A percentile compares a stretch with the other conserved stretches of the same genome.
Conservation (phyloP, 2,888 invertebrate species). For the Chalcis sispes region DNA sequence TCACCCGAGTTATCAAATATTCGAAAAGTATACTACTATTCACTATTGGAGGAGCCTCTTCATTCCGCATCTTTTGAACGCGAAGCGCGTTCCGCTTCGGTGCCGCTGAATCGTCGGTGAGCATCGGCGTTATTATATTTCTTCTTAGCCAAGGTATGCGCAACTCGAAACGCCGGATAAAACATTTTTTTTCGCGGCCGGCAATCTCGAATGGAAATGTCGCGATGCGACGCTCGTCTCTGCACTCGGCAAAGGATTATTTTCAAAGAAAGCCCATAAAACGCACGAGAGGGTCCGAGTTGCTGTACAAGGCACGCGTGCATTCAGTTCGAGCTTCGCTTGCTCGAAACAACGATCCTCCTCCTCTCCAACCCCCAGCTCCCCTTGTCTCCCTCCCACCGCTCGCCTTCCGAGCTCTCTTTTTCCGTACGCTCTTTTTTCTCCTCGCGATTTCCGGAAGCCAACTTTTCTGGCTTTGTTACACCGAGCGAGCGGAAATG, state of each 20-base stretch:
- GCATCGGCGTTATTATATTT: background rate
- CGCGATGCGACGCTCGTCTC: too few species aligned
- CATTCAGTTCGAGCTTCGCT: slow-evolving; percentile 35
- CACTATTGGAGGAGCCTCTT: slow-evolving; percentile 31
- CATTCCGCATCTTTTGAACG: slow-evolving; percentile 20
- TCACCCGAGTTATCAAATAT: slow-evolving; percentile 38
- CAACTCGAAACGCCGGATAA: background rate
- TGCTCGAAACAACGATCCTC: slow-evolving; percentile 50
- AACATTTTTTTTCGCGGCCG: background rate
- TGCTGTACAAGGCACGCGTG: background rate
- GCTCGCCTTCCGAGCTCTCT: too few species aligned
- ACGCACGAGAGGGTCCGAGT: slow-evolving; percentile 7
- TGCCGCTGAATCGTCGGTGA: too few species aligned
- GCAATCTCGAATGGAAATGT: background rate
- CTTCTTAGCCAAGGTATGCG: background rate
- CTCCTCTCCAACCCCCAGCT: slow-evolving; percentile 14
- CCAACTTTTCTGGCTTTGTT: slow-evolving; percentile 61
- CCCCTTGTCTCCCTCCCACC: too few species aligned
- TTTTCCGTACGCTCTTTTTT: background rate
- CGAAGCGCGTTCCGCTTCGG: too few species aligned
- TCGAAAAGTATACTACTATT: slow-evolving; percentile 31
- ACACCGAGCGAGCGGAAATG: slow-evolving; percentile 63
- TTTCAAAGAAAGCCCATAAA: slow-evolving; percentile 37
- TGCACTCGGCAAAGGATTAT: background rate
- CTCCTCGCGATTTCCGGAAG: slow-evolving; percentile 44